Evolutionary conservation across 2,797 vertebrate genomes (phyloP).

Genomic region (Catamblyrhynchus diadema): DNA sequence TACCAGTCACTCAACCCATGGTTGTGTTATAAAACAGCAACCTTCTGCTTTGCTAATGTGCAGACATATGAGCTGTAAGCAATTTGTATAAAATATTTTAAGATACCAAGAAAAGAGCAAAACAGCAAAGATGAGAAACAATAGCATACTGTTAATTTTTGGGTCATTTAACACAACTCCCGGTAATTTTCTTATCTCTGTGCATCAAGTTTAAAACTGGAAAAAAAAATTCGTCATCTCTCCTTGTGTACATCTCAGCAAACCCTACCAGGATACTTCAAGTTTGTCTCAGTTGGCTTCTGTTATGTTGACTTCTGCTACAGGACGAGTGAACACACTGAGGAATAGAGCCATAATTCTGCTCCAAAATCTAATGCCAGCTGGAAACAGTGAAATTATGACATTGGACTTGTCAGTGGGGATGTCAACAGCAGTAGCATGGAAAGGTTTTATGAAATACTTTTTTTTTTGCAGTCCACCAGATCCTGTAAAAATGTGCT

Average conservation of each 20-base stretch:
- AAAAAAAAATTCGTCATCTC: background rate
- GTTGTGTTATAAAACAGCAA: background rate
- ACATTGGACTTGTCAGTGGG: conserved; percentile 55
- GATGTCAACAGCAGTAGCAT: conserved; percentile 54
- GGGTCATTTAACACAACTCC: conserved; percentile 9
- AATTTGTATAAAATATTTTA: conserved; percentile 15
- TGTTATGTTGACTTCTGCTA: conserved; percentile 61
- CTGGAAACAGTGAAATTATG: conserved; percentile 65
- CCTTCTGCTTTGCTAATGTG: conserved; percentile 1
- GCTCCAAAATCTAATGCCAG: conserved; percentile 59
- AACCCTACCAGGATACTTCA: conserved; percentile 10
- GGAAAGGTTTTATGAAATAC: conserved; percentile 31
- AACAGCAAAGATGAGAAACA: conserved; percentile 29
- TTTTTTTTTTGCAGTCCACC: conserved; percentile 19
- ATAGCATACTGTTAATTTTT: conserved; percentile 30
- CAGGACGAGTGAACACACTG: conserved; percentile 53
- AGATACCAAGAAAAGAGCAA: conserved; percentile 40
- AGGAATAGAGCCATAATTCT: conserved; percentile 67
- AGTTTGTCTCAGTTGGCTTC: conserved; percentile 50
- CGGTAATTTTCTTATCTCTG: conserved; percentile 17
- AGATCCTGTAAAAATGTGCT: conserved; percentile 18
- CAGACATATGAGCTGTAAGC: conserved; percentile 13
- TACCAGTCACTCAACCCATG: background rate
- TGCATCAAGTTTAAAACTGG: conserved; percentile 6
- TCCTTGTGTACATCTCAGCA: background rate